phyloP scores from a whole-genome alignment of 2,888 invertebrate species.

The Dicroscelio sp. region DNA sequence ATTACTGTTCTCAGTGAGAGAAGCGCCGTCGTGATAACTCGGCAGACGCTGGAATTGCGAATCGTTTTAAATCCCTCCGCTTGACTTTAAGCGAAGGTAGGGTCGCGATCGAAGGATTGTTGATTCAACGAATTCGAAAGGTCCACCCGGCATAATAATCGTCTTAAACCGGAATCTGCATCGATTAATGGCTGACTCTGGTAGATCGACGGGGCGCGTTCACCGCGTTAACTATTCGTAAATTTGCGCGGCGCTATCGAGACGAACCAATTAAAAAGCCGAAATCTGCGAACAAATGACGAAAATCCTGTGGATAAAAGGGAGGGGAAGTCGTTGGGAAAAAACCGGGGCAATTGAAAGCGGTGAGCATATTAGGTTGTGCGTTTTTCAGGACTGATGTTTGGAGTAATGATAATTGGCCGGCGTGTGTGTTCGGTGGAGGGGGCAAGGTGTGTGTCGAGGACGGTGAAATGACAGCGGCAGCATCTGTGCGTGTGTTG shows the following conservation, averaged over 20 bases:
- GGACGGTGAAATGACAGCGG: constrained; percentile 44
- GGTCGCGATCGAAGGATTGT: constrained; percentile 56
- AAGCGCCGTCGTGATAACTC: too few relatives aligned
- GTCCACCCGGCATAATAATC: constrained; percentile 60
- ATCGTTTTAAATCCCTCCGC: constrained; percentile 40
- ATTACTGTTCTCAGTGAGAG: too few relatives aligned
- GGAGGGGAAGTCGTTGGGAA: too few relatives aligned
- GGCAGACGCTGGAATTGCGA: constrained; percentile 29
- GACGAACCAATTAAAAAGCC: too few relatives aligned
- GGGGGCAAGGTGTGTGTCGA: too few relatives aligned
- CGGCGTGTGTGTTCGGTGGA: neutral
- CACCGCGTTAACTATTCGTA: too few relatives aligned
- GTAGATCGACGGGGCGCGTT: too few relatives aligned
- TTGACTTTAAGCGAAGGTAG: constrained; percentile 33
- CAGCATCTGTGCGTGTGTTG: constrained; percentile 71
- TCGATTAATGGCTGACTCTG: constrained; percentile 37
- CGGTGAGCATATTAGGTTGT: neutral
- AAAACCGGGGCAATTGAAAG: too few relatives aligned
- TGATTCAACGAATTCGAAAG: constrained; percentile 54
- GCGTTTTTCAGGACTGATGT: neutral
- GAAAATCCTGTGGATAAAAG: too few relatives aligned
- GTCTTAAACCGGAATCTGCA: constrained; percentile 7
- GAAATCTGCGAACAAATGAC: too few relatives aligned
- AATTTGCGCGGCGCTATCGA: too few relatives aligned
- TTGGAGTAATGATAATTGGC: constrained; percentile 43